Evolutionary conservation across 2,797 vertebrate genomes (phyloP), one percentile per base, ranked within the genome.

Genomic region (Rhinogobio ventralis): DNA sequence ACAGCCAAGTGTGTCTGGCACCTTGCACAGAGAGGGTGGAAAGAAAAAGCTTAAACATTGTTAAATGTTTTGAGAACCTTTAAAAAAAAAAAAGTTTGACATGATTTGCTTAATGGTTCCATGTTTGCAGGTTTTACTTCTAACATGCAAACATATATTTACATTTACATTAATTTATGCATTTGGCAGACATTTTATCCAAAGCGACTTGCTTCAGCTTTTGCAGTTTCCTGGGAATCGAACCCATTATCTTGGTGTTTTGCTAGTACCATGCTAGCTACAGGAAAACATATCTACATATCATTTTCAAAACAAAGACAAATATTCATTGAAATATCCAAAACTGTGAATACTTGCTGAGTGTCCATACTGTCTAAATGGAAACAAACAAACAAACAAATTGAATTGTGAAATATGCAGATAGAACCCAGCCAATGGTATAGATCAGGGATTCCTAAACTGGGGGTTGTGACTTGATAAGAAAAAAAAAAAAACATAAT

Each of bases 1-100:
- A 39, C 20, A 64, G 25, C 51, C 79, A 81, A n/a, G 46, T 79
- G 81, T 60, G 57, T 20, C 55, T 77, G 82, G 62, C 30, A 73
- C 57, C 49, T 60, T 57, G 15, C 20, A 55, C 39, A 66, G 17
- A 33, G 19, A 51, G 53, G 62, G 10, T 0, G 1, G 11, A 10
- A 33, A 23, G 1, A 15, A 39, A 9, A 15, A 17, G 30, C 19
- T 76, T 36, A 36, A 75, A 71, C 19, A 55, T 13, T 28, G 23
- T 39, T 69, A 42, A 71, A 39, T 39, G 66, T 69, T 14, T 64
- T 20, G 8, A 42, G 28, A 46, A 79, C 17, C 17, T 46, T 46
- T 62, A 5, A 36, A 9, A 11, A 57, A 33, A 53, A 53, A 75
- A 57, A n/a, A n/a, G 2, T 69, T 42, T 81, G 15, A 69, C 10